A percentile compares a stretch with the other conserved stretches of the same genome.
Conservation (phyloP, 2,888 invertebrate genomes). For the Melanargia galathea region DNA sequence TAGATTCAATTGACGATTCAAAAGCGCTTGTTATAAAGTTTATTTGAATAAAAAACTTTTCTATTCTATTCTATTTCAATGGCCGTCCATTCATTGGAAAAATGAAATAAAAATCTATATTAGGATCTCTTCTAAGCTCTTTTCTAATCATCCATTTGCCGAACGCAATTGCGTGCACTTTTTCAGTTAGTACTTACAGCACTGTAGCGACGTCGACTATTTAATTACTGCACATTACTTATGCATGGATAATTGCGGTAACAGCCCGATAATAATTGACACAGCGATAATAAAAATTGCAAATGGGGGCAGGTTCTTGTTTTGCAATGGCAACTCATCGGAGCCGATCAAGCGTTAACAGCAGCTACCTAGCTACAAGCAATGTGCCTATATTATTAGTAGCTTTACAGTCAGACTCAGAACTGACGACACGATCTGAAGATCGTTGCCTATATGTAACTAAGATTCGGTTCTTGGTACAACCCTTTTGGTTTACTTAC, state of each 20-base stretch:
- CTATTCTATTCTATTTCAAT: too few species aligned
- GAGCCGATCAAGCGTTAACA: constrained; percentile 17
- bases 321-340: constrained; percentile 12
- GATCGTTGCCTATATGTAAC: not conserved
- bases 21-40: too few species aligned
- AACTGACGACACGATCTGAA: constrained; percentile 5
- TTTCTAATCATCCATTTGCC: not conserved
- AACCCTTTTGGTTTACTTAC: too few species aligned
- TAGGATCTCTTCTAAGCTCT: too few species aligned
- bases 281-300: constrained; percentile 23
- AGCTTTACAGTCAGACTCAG: too few species aligned
- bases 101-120: too few species aligned
- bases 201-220: constrained; percentile 6
- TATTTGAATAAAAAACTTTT: too few species aligned
- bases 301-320: constrained; percentile 20
- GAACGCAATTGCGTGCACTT: constrained; percentile 2
- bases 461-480: too few species aligned
- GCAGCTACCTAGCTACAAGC: not conserved
- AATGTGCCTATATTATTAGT: constrained; percentile 2
- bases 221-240: constrained; percentile 18
- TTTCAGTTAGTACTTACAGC: not conserved
- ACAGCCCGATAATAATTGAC: constrained; percentile 20
- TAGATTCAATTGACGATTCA: too few species aligned
- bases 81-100: too few species aligned
- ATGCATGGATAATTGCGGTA: constrained; percentile 21